A percentile compares a stretch with the other conserved stretches of the same genome.
phyloP scores from a whole-genome alignment of 1,140 invertebrate genomes.

The Hirudo medicinalis region DNA sequence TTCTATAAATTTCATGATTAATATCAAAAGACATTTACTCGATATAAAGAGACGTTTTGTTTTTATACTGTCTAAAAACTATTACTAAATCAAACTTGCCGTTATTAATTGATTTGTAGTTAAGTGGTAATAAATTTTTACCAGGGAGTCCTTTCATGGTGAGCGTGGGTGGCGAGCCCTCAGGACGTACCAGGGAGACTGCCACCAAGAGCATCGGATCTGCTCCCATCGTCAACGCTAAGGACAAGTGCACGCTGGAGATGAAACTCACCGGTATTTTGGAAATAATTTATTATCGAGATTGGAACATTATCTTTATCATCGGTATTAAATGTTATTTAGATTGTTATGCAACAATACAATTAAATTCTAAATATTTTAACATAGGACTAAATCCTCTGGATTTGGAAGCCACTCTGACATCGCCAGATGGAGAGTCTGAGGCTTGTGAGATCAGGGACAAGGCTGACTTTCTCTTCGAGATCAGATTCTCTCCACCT shows the following conservation, averaged over 20 bases:
- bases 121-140: not conserved
- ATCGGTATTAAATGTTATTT: too few relatives aligned
- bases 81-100: too few relatives aligned
- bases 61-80: too few relatives aligned
- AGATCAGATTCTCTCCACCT: conserved; percentile 86
- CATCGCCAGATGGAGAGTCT: conserved; percentile 69
- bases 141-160: conserved; percentile 84
- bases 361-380: too few relatives aligned
- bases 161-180: conserved; percentile 50
- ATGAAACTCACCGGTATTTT: conserved; percentile 36
- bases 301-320: too few relatives aligned
- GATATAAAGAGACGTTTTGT: too few relatives aligned
- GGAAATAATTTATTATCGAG: not conserved
- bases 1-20: too few relatives aligned
- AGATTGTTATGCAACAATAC: too few relatives aligned
- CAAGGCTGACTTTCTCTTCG: conserved; percentile 80
- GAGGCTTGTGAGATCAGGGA: conserved; percentile 48
- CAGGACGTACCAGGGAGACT: conserved; percentile 34
- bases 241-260: conserved; percentile 31
- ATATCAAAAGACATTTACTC: too few relatives aligned
- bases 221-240: conserved; percentile 29
- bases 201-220: conserved; percentile 31
- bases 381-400: conserved; percentile 70
- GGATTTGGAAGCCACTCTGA: conserved; percentile 75
- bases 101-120: too few relatives aligned